Conservation (phyloP, 2,888 invertebrate species). For the Leptinotarsa juncta region DNA sequence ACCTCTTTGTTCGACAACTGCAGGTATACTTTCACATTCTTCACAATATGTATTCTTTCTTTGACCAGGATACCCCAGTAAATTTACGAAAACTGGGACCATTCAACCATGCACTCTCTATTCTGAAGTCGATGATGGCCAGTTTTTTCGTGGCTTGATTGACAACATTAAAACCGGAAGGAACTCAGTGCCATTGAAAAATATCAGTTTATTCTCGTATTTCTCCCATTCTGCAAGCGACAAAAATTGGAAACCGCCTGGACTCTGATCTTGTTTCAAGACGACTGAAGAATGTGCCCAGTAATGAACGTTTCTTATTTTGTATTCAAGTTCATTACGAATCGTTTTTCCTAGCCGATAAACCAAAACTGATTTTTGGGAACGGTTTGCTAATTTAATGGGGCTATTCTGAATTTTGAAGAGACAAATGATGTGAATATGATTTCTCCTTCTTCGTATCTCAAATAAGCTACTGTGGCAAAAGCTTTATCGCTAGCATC, state of each 20-base stretch:
- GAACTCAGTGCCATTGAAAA: neutral
- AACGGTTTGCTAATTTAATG: conserved; percentile 4
- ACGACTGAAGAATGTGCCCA: neutral
- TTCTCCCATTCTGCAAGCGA: neutral
- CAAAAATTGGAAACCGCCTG: neutral
- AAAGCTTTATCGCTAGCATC: neutral
- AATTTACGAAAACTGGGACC: neutral
- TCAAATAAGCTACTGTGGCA: neutral
- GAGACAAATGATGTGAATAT: neutral
- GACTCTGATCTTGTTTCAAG: neutral
- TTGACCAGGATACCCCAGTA: neutral
- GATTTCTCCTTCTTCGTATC: neutral
- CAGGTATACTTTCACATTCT: neutral
- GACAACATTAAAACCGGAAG: neutral
- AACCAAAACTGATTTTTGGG: too few relatives aligned
- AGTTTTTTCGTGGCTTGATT: neutral
- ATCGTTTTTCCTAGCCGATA: neutral
- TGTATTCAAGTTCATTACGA: neutral
- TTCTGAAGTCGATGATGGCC: neutral
- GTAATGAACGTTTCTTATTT: neutral
- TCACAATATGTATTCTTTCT: neutral
- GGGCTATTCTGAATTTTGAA: conserved; percentile 13
- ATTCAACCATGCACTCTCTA: neutral
- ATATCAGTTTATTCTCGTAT: neutral
- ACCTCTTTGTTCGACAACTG: neutral